Base-by-base conservation (phyloP, 2,888 invertebrate genomes). In the Neuroscelio doddi region DNA sequence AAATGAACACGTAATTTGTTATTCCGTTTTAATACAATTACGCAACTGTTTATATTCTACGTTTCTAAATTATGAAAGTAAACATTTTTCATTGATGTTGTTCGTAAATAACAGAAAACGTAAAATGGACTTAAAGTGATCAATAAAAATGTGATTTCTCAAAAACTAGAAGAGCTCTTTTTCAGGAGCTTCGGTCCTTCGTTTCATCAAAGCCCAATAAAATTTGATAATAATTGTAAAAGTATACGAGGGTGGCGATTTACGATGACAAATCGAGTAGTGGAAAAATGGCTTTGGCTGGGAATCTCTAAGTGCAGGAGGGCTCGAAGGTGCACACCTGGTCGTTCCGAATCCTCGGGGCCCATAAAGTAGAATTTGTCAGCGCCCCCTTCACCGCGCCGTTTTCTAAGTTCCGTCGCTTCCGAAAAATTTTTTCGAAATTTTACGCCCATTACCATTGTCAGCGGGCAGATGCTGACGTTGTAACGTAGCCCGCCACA, bases 361-460 rank as follows among this genome's bases (percentile, higher is more conserved):
- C 59, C 66, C 73, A 77, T 81, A 80, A 81, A 80, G 59, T 69
- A 73, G 75, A 81, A 82, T 82, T 82, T 82, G 82, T 82, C 82
- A 79, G 76, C 78, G 74, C 64, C 68, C 68, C 72, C 71, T 69
- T 46, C 68, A 36, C 2, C 14, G 12, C 34, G 51, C 52, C 53
- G 50, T 51, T 55, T 53, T 53, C 44, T 42, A 34, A 50, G 49
- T 57, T 55, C 14, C 36, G 44, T 34, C 39, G n/a, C 47, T 34
- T n/a, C 52, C 46, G 39, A 49, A 34, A 72, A 77, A 79, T 66
- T 71, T 79, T 80, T 76, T 71, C 68, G 80, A 80, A 80, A 82
- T 82, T 82, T 82, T 81, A 82, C 81, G 81, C 82, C 82, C 76
- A 82, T 82, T 82, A 79, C 76, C 69, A 79, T 81, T 81, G 81